Percentiles rank a stretch among this genome's conserved stretches.
Conservation (phyloP, 2,888 invertebrate species). For the Nephrotoma flavescens region DNA sequence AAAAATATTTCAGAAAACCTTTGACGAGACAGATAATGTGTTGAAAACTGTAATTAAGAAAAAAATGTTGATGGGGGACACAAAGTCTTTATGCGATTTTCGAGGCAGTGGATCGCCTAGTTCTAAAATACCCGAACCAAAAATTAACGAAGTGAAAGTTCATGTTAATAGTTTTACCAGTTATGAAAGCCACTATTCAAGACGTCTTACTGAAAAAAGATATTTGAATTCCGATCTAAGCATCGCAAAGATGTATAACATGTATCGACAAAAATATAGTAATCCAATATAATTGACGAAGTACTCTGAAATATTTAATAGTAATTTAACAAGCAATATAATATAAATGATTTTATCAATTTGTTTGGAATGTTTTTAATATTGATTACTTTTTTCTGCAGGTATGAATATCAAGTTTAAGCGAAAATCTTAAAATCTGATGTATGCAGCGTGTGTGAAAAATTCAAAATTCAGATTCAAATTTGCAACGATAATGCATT, state of each 20-base stretch:
- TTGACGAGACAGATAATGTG: background rate
- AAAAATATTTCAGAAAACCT: too few species aligned
- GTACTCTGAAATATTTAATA: background rate
- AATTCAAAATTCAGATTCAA: background rate
- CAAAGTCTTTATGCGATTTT: background rate
- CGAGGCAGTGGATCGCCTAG: background rate
- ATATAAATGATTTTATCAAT: background rate
- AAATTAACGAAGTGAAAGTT: background rate
- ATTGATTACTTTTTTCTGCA: background rate
- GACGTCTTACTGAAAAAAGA: background rate
- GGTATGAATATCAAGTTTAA: background rate
- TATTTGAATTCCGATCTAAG: background rate
- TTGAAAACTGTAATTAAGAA: background rate
- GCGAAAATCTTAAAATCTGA: background rate
- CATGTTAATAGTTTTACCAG: background rate
- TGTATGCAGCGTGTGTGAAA: background rate
- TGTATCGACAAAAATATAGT: background rate
- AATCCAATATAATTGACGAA: background rate
- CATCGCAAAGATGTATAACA: background rate
- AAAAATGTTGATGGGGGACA: background rate
- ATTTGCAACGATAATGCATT: background rate
- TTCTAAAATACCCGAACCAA: background rate
- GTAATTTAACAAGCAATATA: background rate
- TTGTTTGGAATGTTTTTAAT: background rate
- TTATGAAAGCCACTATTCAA: background rate